Conservation (phyloP, 2,797 vertebrate genomes). For the Chromobotia macracanthus region DNA sequence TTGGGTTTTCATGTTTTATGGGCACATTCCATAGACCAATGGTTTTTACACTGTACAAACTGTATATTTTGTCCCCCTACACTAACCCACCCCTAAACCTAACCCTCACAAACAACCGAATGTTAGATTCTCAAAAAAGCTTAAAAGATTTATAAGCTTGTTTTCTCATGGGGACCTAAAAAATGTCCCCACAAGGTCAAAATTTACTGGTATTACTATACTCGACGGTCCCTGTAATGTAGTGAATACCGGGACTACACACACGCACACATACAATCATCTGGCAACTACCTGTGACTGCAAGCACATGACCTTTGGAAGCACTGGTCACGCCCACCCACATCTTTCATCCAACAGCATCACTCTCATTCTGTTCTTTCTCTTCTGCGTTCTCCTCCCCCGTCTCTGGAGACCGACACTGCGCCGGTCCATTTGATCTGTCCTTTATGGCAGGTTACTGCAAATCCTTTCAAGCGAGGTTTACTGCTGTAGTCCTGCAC, state of each 20-base stretch:
- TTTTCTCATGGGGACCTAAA: too few relatives aligned
- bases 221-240: too few relatives aligned
- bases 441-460: conserved; percentile 40
- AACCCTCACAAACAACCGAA: too few relatives aligned
- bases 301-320: conserved; percentile 20
- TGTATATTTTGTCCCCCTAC: too few relatives aligned
- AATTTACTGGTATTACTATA: too few relatives aligned
- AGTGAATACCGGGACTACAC: neutral
- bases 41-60: too few relatives aligned
- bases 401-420: conserved; percentile 2
- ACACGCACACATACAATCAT: neutral
- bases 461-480: conserved; percentile 34
- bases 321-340: conserved; percentile 1
- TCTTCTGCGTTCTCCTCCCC: neutral
- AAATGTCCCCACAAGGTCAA: too few relatives aligned
- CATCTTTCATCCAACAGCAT: conserved; percentile 13
- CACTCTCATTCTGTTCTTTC: conserved; percentile 20
- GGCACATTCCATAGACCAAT: too few relatives aligned
- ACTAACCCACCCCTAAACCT: too few relatives aligned
- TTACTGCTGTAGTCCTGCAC: conserved; percentile 27
- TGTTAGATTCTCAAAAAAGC: too few relatives aligned
- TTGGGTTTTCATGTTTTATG: too few relatives aligned
- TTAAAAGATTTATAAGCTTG: too few relatives aligned
- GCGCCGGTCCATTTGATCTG: conserved; percentile 27
- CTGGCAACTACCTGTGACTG: conserved; percentile 16